Evolutionary conservation across 2,888 invertebrate species (phyloP).

Genomic region (Tinea semifulvella): DNA sequence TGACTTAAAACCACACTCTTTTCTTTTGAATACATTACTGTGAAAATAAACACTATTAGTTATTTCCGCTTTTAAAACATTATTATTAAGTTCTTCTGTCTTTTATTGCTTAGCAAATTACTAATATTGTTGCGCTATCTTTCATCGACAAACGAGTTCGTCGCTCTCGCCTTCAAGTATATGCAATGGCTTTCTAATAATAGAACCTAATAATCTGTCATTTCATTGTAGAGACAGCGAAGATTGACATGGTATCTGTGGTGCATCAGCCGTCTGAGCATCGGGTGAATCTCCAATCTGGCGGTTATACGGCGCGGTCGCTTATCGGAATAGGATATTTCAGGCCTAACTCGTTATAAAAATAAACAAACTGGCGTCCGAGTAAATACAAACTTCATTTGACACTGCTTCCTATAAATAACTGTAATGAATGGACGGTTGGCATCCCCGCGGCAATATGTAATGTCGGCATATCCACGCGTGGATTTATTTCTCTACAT

Average conservation of each 20-base stretch:
- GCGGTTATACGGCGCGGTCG: slow-evolving; percentile 36
- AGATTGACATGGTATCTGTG: slow-evolving; percentile 12
- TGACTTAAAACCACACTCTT: slow-evolving; percentile 22
- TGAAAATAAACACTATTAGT: not conserved
- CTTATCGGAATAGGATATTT: slow-evolving; percentile 55
- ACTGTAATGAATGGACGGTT: slow-evolving; percentile 60
- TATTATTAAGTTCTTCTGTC: not conserved
- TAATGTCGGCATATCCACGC: slow-evolving; percentile 55
- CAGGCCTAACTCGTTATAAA: slow-evolving; percentile 51
- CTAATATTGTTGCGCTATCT: slow-evolving; percentile 5
- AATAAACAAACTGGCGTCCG: slow-evolving; percentile 59
- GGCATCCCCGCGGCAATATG: slow-evolving; percentile 53
- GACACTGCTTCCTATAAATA: slow-evolving; percentile 62
- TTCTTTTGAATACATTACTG: not conserved
- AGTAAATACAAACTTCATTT: slow-evolving; percentile 58
- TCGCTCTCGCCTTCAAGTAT: slow-evolving; percentile 25
- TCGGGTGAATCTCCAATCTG: slow-evolving; percentile 32
- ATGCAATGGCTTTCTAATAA: slow-evolving; percentile 47
- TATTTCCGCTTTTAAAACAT: slow-evolving; percentile 6
- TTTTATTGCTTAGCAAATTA: slow-evolving; percentile 1
- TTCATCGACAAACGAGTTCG: slow-evolving; percentile 28
- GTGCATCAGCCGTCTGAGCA: slow-evolving; percentile 10
- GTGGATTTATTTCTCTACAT: slow-evolving; percentile 53
- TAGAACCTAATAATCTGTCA: slow-evolving; percentile 36
- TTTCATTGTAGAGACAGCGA: slow-evolving; percentile 13